Conservation (phyloP, 2,797 vertebrate genomes). For the Alectoris magna region DNA sequence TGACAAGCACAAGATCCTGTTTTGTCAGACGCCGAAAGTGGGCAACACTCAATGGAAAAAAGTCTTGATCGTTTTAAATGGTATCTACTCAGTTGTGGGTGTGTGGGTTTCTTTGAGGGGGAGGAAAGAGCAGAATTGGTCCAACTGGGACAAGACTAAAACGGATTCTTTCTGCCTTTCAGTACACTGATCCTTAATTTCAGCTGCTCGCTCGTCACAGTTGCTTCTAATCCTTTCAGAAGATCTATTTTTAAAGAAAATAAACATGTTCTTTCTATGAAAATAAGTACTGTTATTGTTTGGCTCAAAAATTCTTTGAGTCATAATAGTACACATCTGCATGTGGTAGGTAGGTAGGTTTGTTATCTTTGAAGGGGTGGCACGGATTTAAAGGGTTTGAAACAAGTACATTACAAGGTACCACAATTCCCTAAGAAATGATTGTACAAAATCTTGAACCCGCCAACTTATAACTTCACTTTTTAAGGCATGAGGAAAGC, state of each 20-base stretch:
- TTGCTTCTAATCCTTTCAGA: conserved; percentile 17
- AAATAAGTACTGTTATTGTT: background rate
- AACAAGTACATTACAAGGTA: background rate
- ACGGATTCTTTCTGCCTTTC: conserved; percentile 19
- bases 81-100: conserved; percentile 75
- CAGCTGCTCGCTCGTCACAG: background rate
- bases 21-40: conserved; percentile 99
- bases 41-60: conserved; percentile 99
- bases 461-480: background rate
- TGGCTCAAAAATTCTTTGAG: background rate
- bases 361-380: background rate
- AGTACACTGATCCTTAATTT: background rate
- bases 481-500: background rate
- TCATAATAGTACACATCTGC: background rate
- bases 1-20: conserved; percentile 96
- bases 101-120: background rate
- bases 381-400: background rate
- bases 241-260: background rate
- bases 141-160: background rate
- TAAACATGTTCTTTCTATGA: background rate
- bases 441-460: background rate
- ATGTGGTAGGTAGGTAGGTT: background rate
- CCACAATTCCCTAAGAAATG: background rate
- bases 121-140: background rate
- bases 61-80: conserved; percentile 97